A percentile compares a stretch with the other conserved stretches of the same genome.
Evolutionary conservation across 2,797 vertebrate genomes (phyloP).

Genomic region (Carcharodon carcharias): DNA sequence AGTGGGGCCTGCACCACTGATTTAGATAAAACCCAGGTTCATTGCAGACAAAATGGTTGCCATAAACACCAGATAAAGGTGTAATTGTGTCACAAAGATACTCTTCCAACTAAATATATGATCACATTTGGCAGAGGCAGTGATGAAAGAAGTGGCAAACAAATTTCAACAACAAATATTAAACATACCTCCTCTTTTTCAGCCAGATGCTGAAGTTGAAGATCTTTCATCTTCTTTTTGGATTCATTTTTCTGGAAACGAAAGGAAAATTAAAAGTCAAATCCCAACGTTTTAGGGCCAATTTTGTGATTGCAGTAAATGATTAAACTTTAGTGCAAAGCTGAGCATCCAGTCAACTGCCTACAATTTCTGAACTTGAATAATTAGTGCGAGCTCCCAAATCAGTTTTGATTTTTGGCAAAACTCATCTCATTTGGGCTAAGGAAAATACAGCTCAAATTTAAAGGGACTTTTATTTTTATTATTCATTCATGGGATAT

Average conservation of each 20-base stretch:
- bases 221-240: slow-evolving; percentile 51
- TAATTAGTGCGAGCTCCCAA: not conserved
- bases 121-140: not conserved
- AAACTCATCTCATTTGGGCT: not conserved
- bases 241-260: slow-evolving; percentile 51
- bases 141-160: not conserved
- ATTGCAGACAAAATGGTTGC: not conserved
- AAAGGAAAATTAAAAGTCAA: not conserved
- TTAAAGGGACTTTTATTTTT: not conserved
- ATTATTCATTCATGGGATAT: not conserved
- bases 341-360: not conserved
- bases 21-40: not conserved
- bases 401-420: not conserved
- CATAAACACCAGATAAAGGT: not conserved
- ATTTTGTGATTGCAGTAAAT: not conserved
- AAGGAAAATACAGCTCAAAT: not conserved
- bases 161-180: not conserved
- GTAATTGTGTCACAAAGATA: not conserved
- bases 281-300: not conserved
- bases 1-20: not conserved
- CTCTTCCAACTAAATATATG: not conserved
- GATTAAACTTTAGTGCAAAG: too few species aligned
- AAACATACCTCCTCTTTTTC: slow-evolving; percentile 52
- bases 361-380: not conserved
- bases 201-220: slow-evolving; percentile 45